phyloP scores from a whole-genome alignment of 2,888 invertebrate species.

The Heliconius ethilla region DNA sequence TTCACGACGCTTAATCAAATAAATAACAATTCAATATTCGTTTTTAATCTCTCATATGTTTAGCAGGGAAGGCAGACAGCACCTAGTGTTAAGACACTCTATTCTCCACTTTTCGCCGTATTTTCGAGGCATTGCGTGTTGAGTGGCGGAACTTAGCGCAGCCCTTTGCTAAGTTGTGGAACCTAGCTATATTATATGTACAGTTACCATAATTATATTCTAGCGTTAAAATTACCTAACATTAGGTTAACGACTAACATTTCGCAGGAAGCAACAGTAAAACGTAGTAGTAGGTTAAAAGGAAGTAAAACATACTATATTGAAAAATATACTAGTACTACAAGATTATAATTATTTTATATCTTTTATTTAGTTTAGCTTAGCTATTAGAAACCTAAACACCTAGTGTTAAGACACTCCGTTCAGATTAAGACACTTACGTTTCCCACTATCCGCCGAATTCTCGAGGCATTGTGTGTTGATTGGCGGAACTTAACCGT shows the following conservation, averaged over 20 bases:
- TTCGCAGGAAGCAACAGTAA: background rate
- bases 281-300: background rate
- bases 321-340: background rate
- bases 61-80: background rate
- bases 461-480: no score
- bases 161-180: background rate
- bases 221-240: slow-evolving; percentile 1
- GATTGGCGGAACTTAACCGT: no score
- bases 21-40: background rate
- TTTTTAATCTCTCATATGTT: background rate
- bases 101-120: no score
- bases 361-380: no score
- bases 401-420: no score
- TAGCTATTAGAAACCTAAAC: no score
- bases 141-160: no score
- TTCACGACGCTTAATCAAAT: accelerated
- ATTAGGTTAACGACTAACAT: background rate
- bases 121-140: no score
- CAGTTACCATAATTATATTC: background rate
- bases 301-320: background rate
- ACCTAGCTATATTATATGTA: background rate
- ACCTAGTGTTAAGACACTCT: no score
- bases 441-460: no score
- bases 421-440: no score
- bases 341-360: background rate